Evolutionary conservation across 1,140 invertebrate genomes (phyloP).

Genomic region (honey bee (Apis mellifera)): DNA sequence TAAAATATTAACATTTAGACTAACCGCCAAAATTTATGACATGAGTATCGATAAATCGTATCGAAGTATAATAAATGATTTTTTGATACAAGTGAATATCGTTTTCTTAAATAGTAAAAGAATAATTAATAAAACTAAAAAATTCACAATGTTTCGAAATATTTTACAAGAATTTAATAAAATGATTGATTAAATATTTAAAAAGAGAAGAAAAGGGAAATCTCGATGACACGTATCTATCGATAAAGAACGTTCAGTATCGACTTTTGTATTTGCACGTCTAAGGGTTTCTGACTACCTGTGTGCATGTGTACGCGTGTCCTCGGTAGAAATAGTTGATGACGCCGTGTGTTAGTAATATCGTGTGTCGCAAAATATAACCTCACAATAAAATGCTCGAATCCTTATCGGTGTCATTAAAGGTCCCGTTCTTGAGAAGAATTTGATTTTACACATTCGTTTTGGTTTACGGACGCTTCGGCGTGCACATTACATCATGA

Average conservation of each 20-base stretch:
- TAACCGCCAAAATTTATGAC: conserved; percentile 34
- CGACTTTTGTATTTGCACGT: not conserved
- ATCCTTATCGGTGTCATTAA: conserved; percentile 20
- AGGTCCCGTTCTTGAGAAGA: conserved; percentile 22
- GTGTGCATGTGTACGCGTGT: conserved; percentile 14
- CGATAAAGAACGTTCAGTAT: conserved; percentile 26
- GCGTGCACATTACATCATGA: conserved; percentile 64
- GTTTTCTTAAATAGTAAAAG: not conserved
- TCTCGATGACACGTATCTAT: not conserved
- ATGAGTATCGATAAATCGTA: conserved; percentile 29
- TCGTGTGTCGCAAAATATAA: conserved; percentile 59
- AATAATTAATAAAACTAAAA: too few species aligned
- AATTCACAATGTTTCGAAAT: not conserved
- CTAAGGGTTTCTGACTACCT: conserved; percentile 1
- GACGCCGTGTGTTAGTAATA: conserved; percentile 35
- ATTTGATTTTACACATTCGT: conserved; percentile 49
- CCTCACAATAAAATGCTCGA: conserved; percentile 56
- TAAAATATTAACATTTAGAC: conserved; percentile 10
- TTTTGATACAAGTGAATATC: not conserved
- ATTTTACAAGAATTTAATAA: not conserved
- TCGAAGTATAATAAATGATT: not conserved
- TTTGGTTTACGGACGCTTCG: not conserved
- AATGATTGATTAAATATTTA: too few species aligned
- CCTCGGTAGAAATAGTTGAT: conserved; percentile 46
- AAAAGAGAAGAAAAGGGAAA: not conserved